These are phyloP conservation scores for Daktulosphaira vitifoliae DNA, from an alignment of 1,140 invertebrate genomes.

Conservation along the genomic window DNA sequence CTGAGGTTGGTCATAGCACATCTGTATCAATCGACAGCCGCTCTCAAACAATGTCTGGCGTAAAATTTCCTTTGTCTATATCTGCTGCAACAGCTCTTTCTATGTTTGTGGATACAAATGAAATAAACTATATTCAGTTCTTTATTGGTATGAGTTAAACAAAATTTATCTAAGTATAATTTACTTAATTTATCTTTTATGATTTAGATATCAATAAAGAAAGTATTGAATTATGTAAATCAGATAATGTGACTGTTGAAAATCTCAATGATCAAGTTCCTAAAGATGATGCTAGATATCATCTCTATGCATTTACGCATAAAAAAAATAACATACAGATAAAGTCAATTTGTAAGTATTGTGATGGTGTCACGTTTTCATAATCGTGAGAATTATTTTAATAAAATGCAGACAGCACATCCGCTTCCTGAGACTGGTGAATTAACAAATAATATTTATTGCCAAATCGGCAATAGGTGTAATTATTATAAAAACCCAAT, in stretches of 20 bases:
- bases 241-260: constrained; percentile 30
- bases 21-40: constrained; percentile 69
- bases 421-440: no score
- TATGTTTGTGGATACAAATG: constrained; percentile 48
- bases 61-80: constrained; percentile 74
- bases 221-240: constrained; percentile 36
- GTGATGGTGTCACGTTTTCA: no score
- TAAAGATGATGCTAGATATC: constrained; percentile 76
- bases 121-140: constrained; percentile 60
- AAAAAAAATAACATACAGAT: constrained; percentile 83
- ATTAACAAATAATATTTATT: no score
- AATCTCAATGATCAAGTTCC: constrained; percentile 70
- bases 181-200: background rate
- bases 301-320: constrained; percentile 84
- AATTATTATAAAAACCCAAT: no score
- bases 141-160: constrained; percentile 52
- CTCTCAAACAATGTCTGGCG: constrained; percentile 83
- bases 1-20: constrained; percentile 46
- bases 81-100: constrained; percentile 49
- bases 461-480: no score
- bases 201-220: constrained; percentile 37
- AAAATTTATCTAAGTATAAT: background rate
- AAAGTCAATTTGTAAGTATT: constrained; percentile 66
- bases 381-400: no score
- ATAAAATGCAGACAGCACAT: no score